Conservation (phyloP, 2,797 vertebrate species). For the Aselliscus stoliczkanus region DNA sequence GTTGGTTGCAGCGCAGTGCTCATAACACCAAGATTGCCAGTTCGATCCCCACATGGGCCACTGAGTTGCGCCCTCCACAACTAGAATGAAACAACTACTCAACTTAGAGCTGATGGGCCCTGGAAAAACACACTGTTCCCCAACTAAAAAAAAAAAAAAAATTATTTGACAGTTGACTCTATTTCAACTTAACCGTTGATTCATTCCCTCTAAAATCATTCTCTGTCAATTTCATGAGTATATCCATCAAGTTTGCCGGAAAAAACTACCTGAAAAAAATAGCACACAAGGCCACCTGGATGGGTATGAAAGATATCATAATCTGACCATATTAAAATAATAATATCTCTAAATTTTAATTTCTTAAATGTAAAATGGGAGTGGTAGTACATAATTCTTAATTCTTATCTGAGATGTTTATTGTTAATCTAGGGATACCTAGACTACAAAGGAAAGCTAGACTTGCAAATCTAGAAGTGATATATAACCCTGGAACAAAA, state of each 20-base stretch:
- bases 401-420: neutral
- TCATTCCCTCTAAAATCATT: neutral
- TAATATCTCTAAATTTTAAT: neutral
- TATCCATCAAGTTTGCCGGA: neutral
- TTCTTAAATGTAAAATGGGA: neutral
- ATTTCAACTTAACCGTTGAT: neutral
- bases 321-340: neutral
- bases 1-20: too few relatives aligned
- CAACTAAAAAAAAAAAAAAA: too few relatives aligned
- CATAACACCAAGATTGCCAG: too few relatives aligned
- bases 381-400: neutral
- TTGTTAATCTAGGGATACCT: neutral
- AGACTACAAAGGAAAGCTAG: neutral
- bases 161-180: neutral
- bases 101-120: too few relatives aligned
- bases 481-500: neutral
- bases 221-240: neutral
- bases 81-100: too few relatives aligned
- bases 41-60: too few relatives aligned
- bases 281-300: neutral
- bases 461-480: neutral
- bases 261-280: neutral
- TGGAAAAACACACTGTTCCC: too few relatives aligned
- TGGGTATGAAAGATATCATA: neutral
- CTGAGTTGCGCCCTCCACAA: too few relatives aligned